A percentile compares a stretch with the other conserved stretches of the same genome.
Evolutionary conservation across 2,113 vertebrate species (phyloP).

Genomic region (Struthio camelus): DNA sequence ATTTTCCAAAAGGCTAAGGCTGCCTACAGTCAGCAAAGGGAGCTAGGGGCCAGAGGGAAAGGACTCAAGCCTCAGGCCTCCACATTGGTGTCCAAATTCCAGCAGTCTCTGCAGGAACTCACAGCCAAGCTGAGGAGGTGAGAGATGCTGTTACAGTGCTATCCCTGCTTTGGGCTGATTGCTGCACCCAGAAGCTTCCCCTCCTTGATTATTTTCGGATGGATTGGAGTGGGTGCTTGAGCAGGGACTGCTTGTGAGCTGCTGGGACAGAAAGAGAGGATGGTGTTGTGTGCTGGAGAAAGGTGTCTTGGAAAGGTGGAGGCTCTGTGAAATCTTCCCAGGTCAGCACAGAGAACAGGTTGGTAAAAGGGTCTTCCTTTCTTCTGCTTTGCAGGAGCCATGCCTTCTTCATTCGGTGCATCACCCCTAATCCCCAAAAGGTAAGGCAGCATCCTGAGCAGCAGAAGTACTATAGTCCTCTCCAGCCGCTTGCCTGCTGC

Average conservation of each 20-base stretch:
- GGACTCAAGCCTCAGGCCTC: conserved; percentile 71
- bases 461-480: not conserved
- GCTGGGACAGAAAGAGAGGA: not conserved
- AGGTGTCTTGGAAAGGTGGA: not conserved
- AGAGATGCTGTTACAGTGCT: not conserved
- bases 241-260: not conserved
- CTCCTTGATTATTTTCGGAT: not conserved
- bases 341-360: not conserved
- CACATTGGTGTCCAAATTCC: conserved; percentile 83
- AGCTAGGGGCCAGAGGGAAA: conserved; percentile 66
- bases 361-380: not conserved
- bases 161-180: not conserved
- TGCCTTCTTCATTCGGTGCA: conserved; percentile 84
- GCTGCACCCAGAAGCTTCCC: not conserved
- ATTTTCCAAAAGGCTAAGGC: conserved; percentile 83
- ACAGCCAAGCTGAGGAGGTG: conserved; percentile 84
- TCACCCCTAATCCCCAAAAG: conserved; percentile 87
- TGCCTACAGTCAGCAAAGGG: conserved; percentile 63
- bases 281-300: not conserved
- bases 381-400: conserved; percentile 77
- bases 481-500: not conserved
- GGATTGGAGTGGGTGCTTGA: not conserved
- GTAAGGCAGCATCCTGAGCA: conserved; percentile 60
- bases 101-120: conserved; percentile 85
- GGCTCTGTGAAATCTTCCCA: not conserved